A percentile compares a stretch with the other conserved stretches of the same genome.
Evolutionary conservation across 2,113 vertebrate species (phyloP).

Genomic region (Megaleporinus macrocephalus): DNA sequence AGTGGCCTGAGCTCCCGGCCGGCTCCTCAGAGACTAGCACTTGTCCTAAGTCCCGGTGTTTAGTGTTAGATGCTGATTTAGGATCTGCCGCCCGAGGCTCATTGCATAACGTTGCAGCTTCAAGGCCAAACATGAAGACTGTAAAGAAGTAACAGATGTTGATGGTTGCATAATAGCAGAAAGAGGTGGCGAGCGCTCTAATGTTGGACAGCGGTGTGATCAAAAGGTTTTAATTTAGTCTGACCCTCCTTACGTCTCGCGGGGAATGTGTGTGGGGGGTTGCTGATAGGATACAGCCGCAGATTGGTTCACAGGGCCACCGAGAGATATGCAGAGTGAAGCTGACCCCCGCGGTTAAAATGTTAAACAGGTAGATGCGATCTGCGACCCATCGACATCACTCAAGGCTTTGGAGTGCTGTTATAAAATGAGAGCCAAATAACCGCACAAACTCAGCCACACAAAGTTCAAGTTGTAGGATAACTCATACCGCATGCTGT

Average conservation of each 20-base stretch:
- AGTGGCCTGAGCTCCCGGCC: not conserved
- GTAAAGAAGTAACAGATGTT: slow-evolving; percentile 71
- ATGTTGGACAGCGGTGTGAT: slow-evolving; percentile 63
- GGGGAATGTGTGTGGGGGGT: slow-evolving; percentile 5
- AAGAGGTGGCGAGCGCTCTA: slow-evolving; percentile 53
- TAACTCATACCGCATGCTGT: too few species aligned
- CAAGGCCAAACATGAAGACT: slow-evolving; percentile 55
- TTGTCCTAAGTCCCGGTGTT: slow-evolving; percentile 26
- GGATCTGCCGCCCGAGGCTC: slow-evolving; percentile 42
- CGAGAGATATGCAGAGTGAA: slow-evolving; percentile 29
- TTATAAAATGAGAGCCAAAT: not conserved
- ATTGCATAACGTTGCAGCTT: slow-evolving; percentile 52
- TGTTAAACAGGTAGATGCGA: slow-evolving; percentile 16
- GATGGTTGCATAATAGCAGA: slow-evolving; percentile 67
- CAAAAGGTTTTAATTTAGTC: slow-evolving; percentile 71
- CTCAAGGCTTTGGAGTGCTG: not conserved
- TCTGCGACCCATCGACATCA: not conserved
- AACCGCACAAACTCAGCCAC: not conserved
- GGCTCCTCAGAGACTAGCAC: not conserved
- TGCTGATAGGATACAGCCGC: slow-evolving; percentile 47
- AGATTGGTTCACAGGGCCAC: slow-evolving; percentile 43
- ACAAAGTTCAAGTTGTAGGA: not conserved
- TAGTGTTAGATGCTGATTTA: slow-evolving; percentile 53
- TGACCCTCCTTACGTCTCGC: slow-evolving; percentile 58
- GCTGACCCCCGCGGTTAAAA: slow-evolving; percentile 6